These are phyloP conservation scores for Asarcornis scutulata DNA, from an alignment of 2,113 vertebrate species.

Conservation along the genomic window DNA sequence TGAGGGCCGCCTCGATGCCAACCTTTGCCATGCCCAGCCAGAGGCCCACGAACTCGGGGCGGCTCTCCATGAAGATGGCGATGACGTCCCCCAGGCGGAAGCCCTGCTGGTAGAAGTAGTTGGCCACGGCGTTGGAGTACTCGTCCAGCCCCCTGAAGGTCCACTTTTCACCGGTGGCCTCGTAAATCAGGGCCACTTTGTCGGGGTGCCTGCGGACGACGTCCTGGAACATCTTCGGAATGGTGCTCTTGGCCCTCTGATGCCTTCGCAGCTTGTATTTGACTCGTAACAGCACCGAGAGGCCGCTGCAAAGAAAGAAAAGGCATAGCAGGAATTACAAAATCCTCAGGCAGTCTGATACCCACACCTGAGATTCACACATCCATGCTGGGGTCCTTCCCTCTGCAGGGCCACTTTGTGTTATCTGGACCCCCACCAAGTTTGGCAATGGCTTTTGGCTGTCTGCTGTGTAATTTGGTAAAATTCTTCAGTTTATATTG, in stretches of 20 bases:
- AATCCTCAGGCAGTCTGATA: too few species aligned
- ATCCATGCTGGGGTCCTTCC: not conserved
- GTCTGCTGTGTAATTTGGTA: too few species aligned
- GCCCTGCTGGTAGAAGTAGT: constrained; percentile 80
- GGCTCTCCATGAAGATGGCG: constrained; percentile 89
- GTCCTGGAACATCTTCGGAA: constrained; percentile 84
- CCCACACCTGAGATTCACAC: not conserved
- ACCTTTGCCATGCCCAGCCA: constrained; percentile 90
- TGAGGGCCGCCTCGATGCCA: constrained; percentile 86
- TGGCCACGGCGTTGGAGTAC: constrained; percentile 82
- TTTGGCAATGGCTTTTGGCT: not conserved
- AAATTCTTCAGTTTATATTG: not conserved
- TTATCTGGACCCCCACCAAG: too few species aligned
- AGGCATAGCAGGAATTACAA: not conserved
- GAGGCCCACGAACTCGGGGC: constrained; percentile 87
- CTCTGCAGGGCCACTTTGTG: too few species aligned
- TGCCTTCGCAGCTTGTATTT: constrained; percentile 81
- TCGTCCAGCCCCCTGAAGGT: constrained; percentile 85
- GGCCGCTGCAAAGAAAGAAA: constrained; percentile 74
- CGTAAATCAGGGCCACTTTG: constrained; percentile 86
- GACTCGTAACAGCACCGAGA: constrained; percentile 85
- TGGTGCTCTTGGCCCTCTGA: constrained; percentile 75
- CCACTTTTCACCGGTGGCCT: constrained; percentile 83
- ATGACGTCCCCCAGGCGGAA: constrained; percentile 84
- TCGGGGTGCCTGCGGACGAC: constrained; percentile 79